Base-by-base conservation (phyloP, 2,888 invertebrate species). In the Lacanobia oleracea region DNA sequence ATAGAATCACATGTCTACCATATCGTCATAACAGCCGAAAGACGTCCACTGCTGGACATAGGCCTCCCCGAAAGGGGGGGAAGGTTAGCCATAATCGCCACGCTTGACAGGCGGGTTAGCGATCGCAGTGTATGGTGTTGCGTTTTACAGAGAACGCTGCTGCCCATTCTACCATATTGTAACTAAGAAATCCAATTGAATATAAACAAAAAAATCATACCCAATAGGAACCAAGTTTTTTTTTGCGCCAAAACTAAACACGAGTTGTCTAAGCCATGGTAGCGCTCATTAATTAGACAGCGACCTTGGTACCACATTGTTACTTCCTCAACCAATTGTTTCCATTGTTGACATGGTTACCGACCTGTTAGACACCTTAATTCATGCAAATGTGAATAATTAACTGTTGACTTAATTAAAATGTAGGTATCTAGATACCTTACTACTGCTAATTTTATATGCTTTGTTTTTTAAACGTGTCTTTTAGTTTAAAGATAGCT, bases 251-350 rank as follows among this genome's bases (percentile, higher is more conserved):
- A 57, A 68, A 66, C 14, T 27, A 9, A 43, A 57, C 63, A 37
- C n/a, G 45, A 37, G 12, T 21, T 59, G 45, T 16, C 59, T 40
- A 66, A 12, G 50, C n/a, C 48, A 68, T 65, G n/a, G n/a, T n/a
- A 59, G 14, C 48, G 27, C 53, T 70, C 50, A 80, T 80, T 77
- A 85, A 77, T 75, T 77, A 80, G 60, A 33, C 21, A 7, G 3
- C 61, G 85, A 48, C 85, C 83, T 83, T 85, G 75, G 71, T 53
- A 65, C 71, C 72, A 73, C 67, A 72, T 83, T 67, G 67, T 72
- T 40, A 74, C 81, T 85, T 84, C 83, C 83, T 82, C 64, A 68
- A 77, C 53, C 53, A 75, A 82, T 67, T 81, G 68, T 57, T 48
- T 61, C 51, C 61, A 72, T 74, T 79, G 76, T 79, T 43, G 48